Base-by-base conservation (phyloP, 2,888 invertebrate genomes). In the Emmelina monodactyla region DNA sequence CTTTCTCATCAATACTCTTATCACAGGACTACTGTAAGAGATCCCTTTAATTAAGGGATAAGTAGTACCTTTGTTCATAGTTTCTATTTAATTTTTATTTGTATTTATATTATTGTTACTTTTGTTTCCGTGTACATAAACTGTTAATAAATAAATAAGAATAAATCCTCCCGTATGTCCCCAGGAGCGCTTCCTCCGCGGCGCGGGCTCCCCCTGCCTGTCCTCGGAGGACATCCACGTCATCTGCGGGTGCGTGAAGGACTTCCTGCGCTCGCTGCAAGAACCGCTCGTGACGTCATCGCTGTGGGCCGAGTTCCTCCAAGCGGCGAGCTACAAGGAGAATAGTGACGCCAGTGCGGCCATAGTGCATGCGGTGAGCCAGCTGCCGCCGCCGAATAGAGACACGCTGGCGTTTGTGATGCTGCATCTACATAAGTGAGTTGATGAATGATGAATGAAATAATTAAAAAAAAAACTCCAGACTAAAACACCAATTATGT, bases 401-500 rank as follows among this genome's bases (percentile, higher is more conserved):
- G 97, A 99, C 62, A 96, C 97, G 0, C 81, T 99, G 35, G 96
- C 97, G 0, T 98, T 91, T 73, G 73, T 99, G 9, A 85, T 96
- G 48, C 76, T 95, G 39, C 98, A 99, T 71, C 82, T 97, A 47
- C 93, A 94, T 66, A 84, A 82, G 89, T 89, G 51, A 55, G 58
- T 53, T n/a, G n/a, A n/a, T n/a, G n/a, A n/a, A n/a, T n/a, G n/a
- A n/a, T n/a, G n/a, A n/a, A n/a, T n/a, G n/a, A n/a, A n/a, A n/a
- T n/a, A n/a, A n/a, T n/a, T n/a, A n/a, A n/a, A n/a, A n/a, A n/a
- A n/a, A n/a, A n/a, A n/a, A n/a, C n/a, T n/a, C n/a, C n/a, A n/a
- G n/a, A n/a, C n/a, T n/a, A n/a, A n/a, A n/a, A n/a, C n/a, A n/a
- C n/a, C n/a, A n/a, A n/a, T n/a, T n/a, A n/a, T n/a, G n/a, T n/a